A percentile compares a stretch with the other conserved stretches of the same genome.
Evolutionary conservation across 2,888 invertebrate species (phyloP).

Genomic region (Oithona nana): DNA sequence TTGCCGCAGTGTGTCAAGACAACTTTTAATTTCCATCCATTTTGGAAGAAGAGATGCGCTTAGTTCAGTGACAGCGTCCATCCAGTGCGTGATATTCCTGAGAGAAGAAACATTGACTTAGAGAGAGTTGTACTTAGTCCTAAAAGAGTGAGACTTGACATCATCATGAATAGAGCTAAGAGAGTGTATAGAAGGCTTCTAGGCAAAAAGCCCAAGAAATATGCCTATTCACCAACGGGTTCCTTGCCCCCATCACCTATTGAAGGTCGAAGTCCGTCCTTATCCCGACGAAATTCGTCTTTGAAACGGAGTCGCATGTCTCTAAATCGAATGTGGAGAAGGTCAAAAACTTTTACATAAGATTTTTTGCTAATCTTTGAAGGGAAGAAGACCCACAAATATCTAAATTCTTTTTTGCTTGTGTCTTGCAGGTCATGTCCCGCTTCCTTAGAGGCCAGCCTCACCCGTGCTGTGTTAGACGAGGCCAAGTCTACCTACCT

Average conservation of each 20-base stretch:
- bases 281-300: not conserved
- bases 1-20: too few species aligned
- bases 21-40: too few species aligned
- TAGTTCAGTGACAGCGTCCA: not conserved
- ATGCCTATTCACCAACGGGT: not conserved
- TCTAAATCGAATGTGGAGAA: constrained; percentile 7
- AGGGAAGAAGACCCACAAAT: too few species aligned
- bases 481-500: constrained; percentile 17
- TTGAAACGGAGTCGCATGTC: not conserved
- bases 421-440: constrained; percentile 34
- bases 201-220: not conserved
- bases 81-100: not conserved
- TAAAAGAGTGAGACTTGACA: not conserved
- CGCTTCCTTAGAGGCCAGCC: constrained; percentile 19
- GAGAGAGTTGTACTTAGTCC: too few species aligned
- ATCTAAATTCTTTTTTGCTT: constrained; percentile 18
- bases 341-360: not conserved
- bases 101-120: too few species aligned
- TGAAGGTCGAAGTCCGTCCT: not conserved
- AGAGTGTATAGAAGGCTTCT: not conserved
- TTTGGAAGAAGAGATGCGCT: too few species aligned
- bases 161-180: not conserved
- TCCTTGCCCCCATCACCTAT: constrained; percentile 7
- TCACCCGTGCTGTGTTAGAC: constrained; percentile 20
- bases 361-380: not conserved